phyloP scores from a whole-genome alignment of 1,140 invertebrate genomes.

The Cotesia glomerata region DNA sequence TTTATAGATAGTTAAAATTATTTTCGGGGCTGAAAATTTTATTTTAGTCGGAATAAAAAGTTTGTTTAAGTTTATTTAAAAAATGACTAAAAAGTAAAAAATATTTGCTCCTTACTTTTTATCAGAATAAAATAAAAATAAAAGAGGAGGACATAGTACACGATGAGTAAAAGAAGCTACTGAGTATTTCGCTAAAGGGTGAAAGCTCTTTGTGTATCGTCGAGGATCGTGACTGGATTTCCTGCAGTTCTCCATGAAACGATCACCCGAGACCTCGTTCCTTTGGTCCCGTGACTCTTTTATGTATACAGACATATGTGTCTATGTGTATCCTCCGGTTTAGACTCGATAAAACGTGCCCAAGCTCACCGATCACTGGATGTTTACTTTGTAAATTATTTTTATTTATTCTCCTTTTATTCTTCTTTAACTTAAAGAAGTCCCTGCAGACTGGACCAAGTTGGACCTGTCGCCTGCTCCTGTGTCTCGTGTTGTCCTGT shows the following conservation, averaged over 20 bases:
- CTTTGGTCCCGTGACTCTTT: not conserved
- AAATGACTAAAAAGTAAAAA: not conserved
- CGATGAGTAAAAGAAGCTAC: conserved; percentile 20
- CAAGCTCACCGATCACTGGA: not conserved
- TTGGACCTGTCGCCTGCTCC: no score
- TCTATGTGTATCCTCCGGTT: conserved; percentile 15
- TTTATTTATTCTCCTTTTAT: not conserved
- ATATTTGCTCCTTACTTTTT: not conserved
- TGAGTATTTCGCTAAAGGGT: conserved; percentile 25
- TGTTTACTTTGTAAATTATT: not conserved
- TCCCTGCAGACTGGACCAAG: no score
- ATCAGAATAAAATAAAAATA: not conserved
- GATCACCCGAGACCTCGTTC: conserved; percentile 6
- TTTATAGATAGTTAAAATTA: no score
- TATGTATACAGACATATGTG: not conserved
- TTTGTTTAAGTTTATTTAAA: no score
- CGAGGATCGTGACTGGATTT: conserved; percentile 28
- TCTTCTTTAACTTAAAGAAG: not conserved
- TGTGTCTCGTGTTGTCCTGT: not conserved
- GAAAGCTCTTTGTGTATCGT: conserved; percentile 26
- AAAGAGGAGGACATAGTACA: not conserved
- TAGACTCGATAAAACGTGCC: not conserved
- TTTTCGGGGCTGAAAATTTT: no score
- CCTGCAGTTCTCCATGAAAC: conserved; percentile 9
- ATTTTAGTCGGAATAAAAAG: no score